These are phyloP conservation scores for Scaptomyza hsui DNA, from an alignment of 1,140 invertebrate genomes.

Conservation along the genomic window DNA sequence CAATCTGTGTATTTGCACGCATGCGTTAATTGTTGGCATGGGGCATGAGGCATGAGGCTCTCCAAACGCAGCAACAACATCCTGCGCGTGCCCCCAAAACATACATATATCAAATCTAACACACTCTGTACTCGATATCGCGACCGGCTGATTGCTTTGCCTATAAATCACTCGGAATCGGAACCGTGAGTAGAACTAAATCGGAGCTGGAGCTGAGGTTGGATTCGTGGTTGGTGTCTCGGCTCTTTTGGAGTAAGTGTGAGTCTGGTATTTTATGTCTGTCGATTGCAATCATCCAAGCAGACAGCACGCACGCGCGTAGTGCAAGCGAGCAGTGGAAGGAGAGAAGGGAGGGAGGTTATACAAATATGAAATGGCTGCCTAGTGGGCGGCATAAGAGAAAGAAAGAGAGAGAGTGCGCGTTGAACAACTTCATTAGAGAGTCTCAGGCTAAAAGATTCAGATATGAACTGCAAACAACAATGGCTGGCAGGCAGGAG, in stretches of 20 bases:
- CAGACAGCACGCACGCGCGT: constrained; percentile 78
- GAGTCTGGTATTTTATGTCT: constrained; percentile 43
- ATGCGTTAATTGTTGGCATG: constrained; percentile 78
- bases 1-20: constrained; percentile 66
- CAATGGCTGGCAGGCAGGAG: neutral
- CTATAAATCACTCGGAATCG: constrained; percentile 73
- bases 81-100: constrained; percentile 79
- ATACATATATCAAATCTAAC: constrained; percentile 81
- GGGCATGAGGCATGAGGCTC: constrained; percentile 54
- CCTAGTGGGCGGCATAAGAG: constrained; percentile 15
- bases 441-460: constrained; percentile 11
- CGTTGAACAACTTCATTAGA: constrained; percentile 73
- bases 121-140: constrained; percentile 72
- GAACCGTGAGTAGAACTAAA: constrained; percentile 32
- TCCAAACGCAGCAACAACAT: constrained; percentile 55
- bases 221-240: constrained; percentile 9
- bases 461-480: constrained; percentile 39
- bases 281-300: constrained; percentile 75
- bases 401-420: constrained; percentile 7
- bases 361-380: constrained; percentile 1
- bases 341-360: neutral
- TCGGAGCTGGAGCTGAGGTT: constrained; percentile 7
- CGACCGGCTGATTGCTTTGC: constrained; percentile 71
- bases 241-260: constrained; percentile 29
- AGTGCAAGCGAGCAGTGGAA: constrained; percentile 41